Evolutionary conservation across 2,113 vertebrate genomes (phyloP).

Genomic region (Corythaeola cristata): DNA sequence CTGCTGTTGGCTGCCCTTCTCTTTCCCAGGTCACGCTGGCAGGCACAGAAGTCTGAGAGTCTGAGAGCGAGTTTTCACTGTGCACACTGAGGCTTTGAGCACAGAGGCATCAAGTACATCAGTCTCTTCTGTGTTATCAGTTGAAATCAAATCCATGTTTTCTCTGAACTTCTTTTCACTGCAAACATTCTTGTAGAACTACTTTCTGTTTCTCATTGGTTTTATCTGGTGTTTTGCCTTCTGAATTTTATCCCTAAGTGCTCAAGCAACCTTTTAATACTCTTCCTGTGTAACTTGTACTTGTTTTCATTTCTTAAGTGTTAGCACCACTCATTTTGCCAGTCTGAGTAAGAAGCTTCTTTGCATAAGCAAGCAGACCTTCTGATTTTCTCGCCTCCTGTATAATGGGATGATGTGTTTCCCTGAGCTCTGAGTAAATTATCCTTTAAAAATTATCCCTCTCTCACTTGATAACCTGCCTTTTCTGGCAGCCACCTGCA

Average conservation of each 20-base stretch:
- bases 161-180: background rate
- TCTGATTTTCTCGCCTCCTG: background rate
- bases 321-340: background rate
- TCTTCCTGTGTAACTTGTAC: background rate
- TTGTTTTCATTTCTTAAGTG: background rate
- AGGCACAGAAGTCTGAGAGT: background rate
- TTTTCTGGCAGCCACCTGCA: background rate
- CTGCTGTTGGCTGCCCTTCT: background rate
- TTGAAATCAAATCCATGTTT: background rate
- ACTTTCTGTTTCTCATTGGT: background rate
- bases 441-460: background rate
- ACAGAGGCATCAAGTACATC: background rate
- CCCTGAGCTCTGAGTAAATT: background rate
- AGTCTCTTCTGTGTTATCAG: background rate
- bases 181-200: background rate
- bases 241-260: background rate
- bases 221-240: background rate
- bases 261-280: background rate
- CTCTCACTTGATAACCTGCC: background rate
- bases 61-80: background rate
- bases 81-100: background rate
- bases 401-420: background rate
- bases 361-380: background rate
- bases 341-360: background rate
- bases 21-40: fast-evolving